Conservation (phyloP, 2,888 invertebrate species). For the Apodemia duryi region DNA sequence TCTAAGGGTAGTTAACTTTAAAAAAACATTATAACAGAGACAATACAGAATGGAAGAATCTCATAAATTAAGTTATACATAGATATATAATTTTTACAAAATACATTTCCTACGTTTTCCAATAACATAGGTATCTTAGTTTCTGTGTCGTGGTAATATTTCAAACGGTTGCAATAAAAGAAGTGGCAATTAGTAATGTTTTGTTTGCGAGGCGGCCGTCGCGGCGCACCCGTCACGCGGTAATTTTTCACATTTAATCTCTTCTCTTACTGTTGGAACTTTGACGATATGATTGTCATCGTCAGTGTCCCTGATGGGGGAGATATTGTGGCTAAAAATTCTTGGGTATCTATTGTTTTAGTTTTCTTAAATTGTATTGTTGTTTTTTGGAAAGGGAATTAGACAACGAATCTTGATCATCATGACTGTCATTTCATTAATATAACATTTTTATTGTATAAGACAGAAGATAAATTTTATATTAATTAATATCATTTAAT, state of each 20-base stretch:
- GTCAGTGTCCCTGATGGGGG: constrained; percentile 18
- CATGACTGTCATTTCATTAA: not conserved
- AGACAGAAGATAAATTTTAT: too few relatives aligned
- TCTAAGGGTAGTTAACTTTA: too few relatives aligned
- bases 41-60: too few relatives aligned
- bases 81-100: not conserved
- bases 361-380: constrained; percentile 5
- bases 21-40: too few relatives aligned
- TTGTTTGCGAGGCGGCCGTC: constrained; percentile 34
- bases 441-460: not conserved
- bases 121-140: constrained; percentile 18
- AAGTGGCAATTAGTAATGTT: constrained; percentile 42
- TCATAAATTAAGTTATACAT: not conserved
- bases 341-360: constrained; percentile 10
- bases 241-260: constrained; percentile 41
- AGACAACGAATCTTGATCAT: not conserved
- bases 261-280: constrained; percentile 22
- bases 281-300: constrained; percentile 20
- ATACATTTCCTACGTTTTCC: not conserved
- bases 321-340: constrained; percentile 9
- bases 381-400: constrained; percentile 1
- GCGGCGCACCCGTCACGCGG: constrained; percentile 26
- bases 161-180: constrained; percentile 39
- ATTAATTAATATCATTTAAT: too few relatives aligned
- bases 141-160: constrained; percentile 33